Evolutionary conservation across 2,888 invertebrate genomes (phyloP), one percentile per base, ranked within the genome.

Genomic region (Plagodis dolabraria): DNA sequence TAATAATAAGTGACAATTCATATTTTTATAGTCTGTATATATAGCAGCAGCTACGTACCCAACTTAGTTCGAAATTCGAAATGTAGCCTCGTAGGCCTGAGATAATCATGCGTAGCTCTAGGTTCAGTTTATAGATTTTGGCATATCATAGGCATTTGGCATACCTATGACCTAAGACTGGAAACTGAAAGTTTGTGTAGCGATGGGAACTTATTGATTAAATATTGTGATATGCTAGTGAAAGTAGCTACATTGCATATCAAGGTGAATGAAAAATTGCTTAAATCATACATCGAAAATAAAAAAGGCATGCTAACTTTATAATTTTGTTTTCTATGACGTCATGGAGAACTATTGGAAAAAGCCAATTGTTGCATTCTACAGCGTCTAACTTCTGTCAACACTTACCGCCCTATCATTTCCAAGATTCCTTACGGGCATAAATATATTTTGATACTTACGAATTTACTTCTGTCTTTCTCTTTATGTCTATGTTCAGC

Each of bases 381-480:
- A 86, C 78, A 77, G 80, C 85, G 77, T 79, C 78, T 63, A 82
- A 85, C 79, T 75, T 77, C 82, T 78, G 77, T 71, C 68, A 86
- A 88, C 89, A 92, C 91, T 91, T 91, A 91, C 91, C 92, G 85
- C 90, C 92, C 91, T 90, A 89, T 83, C 89, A 86, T 71, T 83
- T 84, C 87, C 87, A 63, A 76, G 82, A 79, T 81, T 84, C 89
- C 83, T 86, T 87, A 89, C 78, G 79, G 80, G 80, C 81, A 80
- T 83, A 86, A 90, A 87, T 87, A 90, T 86, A 91, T 87, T 89
- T 89, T 86, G 80, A 92, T 91, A 92, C 92, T 92, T 92, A 93
- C 93, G 80, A 91, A 89, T 89, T 90, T 92, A 81, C 89, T 93
- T 93, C 92, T 93, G 83, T 93, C 93, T 87, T 92, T 93, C 85